Percentiles rank a stretch among this genome's conserved stretches.
Evolutionary conservation across 2,113 vertebrate genomes (phyloP).

Genomic region (Trematocara zebra): DNA sequence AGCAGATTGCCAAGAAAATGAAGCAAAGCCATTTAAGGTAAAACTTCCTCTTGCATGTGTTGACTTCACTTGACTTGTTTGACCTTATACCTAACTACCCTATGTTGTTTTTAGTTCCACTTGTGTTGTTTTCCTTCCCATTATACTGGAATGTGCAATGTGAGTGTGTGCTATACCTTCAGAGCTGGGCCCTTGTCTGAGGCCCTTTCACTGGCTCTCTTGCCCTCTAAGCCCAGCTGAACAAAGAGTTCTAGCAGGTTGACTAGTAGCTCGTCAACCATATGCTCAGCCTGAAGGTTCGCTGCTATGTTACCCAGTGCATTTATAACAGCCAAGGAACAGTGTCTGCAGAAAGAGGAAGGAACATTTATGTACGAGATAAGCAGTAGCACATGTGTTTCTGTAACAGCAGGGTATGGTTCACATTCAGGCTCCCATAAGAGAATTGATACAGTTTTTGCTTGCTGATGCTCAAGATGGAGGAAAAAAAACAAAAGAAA

Average conservation of each 20-base stretch:
- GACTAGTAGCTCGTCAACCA: slow-evolving; percentile 95
- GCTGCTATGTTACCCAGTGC: slow-evolving; percentile 96
- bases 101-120: not conserved
- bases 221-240: slow-evolving; percentile 94
- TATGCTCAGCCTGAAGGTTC: slow-evolving; percentile 91
- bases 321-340: slow-evolving; percentile 63
- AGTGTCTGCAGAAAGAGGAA: slow-evolving; percentile 18
- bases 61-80: not conserved
- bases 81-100: not conserved
- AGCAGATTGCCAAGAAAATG: not conserved
- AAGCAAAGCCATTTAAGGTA: not conserved
- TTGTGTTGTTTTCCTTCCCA: not conserved
- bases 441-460: not conserved
- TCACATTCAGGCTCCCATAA: not conserved
- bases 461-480: not conserved
- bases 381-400: not conserved
- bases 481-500: not conserved
- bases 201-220: slow-evolving; percentile 92
- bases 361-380: not conserved
- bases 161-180: slow-evolving; percentile 74
- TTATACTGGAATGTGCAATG: not conserved
- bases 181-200: slow-evolving; percentile 93
- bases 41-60: not conserved
- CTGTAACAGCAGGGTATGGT: not conserved
- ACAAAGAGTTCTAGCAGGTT: slow-evolving; percentile 97